These are phyloP conservation scores for Ciona savignyi DNA, from an alignment of 23 tunicate genomes.

Conservation along the genomic window DNA sequence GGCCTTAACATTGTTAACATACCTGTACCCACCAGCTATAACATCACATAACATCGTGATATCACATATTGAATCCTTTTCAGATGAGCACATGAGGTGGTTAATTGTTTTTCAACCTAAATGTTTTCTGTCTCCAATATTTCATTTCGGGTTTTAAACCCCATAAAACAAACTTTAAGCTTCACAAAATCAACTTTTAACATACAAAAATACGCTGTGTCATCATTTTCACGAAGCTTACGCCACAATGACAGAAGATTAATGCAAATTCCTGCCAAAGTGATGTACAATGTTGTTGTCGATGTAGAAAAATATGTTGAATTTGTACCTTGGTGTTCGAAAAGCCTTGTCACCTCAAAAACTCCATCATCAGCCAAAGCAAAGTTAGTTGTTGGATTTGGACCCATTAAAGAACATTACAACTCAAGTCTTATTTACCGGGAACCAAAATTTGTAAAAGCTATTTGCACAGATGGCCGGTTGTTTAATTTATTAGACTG, in stretches of 20 bases:
- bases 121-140: no score
- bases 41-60: no score
- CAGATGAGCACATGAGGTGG: no score
- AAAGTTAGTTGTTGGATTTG: conserved; percentile 69
- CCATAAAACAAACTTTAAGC: no score
- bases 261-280: conserved; percentile 19
- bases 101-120: no score
- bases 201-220: no score
- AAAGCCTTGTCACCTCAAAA: conserved; percentile 38
- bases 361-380: conserved; percentile 46
- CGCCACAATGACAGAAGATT: conserved; percentile 28
- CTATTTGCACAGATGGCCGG: conserved; percentile 71
- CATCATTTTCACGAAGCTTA: conserved; percentile 31
- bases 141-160: no score
- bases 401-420: conserved; percentile 67
- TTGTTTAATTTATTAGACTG: conserved; percentile 69
- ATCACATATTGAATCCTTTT: no score
- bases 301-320: conserved; percentile 66
- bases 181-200: no score
- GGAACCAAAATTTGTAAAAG: conserved; percentile 43
- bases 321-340: conserved; percentile 73
- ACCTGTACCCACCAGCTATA: no score
- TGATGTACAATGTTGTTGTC: conserved; percentile 77
- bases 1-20: no score
- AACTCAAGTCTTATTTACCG: conserved; percentile 43